Evolutionary conservation across 2,113 vertebrate genomes (phyloP).

Genomic region (Alaudala cheleensis): DNA sequence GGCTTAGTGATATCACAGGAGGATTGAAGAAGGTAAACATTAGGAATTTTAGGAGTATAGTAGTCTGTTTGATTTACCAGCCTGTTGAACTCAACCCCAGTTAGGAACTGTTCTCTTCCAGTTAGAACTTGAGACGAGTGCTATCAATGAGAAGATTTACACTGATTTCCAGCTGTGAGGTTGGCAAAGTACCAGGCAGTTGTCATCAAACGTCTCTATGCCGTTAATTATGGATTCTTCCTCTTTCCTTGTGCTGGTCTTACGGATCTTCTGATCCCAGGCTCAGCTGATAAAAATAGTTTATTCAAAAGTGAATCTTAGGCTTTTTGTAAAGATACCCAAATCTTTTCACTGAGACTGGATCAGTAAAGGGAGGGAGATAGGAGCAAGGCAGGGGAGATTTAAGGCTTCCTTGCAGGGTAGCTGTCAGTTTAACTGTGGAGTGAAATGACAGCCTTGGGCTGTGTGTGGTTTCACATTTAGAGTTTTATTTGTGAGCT

Average conservation of each 20-base stretch:
- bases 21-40: neutral
- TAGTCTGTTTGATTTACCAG: neutral
- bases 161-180: neutral
- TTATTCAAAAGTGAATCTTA: neutral
- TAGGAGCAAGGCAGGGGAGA: neutral
- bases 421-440: neutral
- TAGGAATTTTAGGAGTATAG: neutral
- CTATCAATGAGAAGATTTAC: neutral
- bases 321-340: neutral
- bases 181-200: neutral
- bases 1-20: neutral
- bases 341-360: neutral
- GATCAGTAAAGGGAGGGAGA: neutral
- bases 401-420: neutral
- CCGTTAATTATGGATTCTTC: neutral
- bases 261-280: neutral
- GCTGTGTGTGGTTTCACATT: neutral
- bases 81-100: neutral
- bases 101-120: neutral
- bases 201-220: neutral
- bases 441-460: neutral
- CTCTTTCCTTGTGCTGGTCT: neutral
- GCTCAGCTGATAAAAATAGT: neutral
- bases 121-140: neutral
- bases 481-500: neutral